Evolutionary conservation across 2,113 vertebrate genomes (phyloP).

Genomic region (Bubo scandiacus): DNA sequence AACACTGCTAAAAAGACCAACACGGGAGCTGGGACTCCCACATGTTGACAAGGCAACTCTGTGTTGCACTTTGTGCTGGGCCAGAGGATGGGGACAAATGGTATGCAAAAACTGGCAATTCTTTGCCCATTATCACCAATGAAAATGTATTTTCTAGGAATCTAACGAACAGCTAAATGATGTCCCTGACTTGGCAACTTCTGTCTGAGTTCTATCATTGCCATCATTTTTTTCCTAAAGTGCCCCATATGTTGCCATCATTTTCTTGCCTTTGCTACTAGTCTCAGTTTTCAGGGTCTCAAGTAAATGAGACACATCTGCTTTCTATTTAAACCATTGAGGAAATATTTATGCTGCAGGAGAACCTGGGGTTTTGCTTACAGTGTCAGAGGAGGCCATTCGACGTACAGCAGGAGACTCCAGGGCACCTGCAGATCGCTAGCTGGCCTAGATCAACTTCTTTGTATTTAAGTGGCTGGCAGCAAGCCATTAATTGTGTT

Average conservation of each 20-base stretch:
- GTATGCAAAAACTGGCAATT: neutral
- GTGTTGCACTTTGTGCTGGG: neutral
- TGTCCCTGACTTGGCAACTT: neutral
- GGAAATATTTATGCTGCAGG: constrained; percentile 1
- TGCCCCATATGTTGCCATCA: neutral
- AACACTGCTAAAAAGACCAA: neutral
- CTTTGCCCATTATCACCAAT: neutral
- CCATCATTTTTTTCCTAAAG: neutral
- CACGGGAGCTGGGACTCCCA: neutral
- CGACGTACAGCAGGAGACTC: neutral
- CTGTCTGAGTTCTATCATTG: neutral
- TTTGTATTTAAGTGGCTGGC: neutral
- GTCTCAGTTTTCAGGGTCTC: neutral
- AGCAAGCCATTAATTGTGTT: neutral
- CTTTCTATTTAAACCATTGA: neutral
- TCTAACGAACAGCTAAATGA: neutral
- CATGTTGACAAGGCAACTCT: neutral
- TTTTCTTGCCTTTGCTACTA: neutral
- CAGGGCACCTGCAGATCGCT: neutral
- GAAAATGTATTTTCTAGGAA: neutral
- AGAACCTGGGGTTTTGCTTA: neutral
- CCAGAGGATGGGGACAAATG: neutral
- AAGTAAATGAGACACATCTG: neutral
- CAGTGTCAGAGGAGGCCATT: neutral
- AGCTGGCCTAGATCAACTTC: neutral